A percentile compares a stretch with the other conserved stretches of the same genome.
These are phyloP conservation scores for Ranitomeya imitator DNA, from an alignment of 2,113 vertebrate genomes.

Conservation along the genomic window DNA sequence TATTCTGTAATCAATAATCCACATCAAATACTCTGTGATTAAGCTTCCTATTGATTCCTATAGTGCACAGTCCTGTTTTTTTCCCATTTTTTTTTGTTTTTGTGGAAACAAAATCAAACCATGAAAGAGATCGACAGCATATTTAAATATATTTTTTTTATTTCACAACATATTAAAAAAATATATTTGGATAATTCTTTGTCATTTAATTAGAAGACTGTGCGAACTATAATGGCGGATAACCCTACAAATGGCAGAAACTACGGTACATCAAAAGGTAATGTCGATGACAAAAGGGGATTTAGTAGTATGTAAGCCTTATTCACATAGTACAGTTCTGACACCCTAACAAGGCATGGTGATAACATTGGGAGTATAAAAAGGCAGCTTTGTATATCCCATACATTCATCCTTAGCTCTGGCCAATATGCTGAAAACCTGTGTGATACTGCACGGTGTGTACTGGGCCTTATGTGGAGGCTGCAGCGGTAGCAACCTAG, in stretches of 20 bases:
- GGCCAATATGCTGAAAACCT: too few species aligned
- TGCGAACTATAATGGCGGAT: neutral
- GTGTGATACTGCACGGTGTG: neutral
- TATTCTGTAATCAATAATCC: too few species aligned
- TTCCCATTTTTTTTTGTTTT: too few species aligned
- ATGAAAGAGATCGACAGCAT: neutral
- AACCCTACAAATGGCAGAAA: neutral
- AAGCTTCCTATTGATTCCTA: too few species aligned
- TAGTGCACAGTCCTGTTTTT: too few species aligned
- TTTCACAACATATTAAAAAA: slow-evolving; percentile 44
- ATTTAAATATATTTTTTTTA: neutral
- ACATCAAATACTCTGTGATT: too few species aligned
- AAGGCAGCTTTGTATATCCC: neutral
- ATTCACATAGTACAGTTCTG: neutral
- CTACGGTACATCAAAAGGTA: neutral
- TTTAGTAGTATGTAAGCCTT: neutral
- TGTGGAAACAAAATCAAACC: too few species aligned
- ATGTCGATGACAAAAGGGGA: neutral
- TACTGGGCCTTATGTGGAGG: neutral
- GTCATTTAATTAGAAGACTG: slow-evolving; percentile 32
- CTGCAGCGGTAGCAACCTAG: neutral
- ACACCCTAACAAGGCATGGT: neutral
- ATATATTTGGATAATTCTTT: slow-evolving; percentile 43
- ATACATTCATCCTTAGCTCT: neutral
- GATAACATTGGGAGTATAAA: neutral